Evolutionary conservation across 2,797 vertebrate species (phyloP).

Genomic region (Rhinichthys osculus): DNA sequence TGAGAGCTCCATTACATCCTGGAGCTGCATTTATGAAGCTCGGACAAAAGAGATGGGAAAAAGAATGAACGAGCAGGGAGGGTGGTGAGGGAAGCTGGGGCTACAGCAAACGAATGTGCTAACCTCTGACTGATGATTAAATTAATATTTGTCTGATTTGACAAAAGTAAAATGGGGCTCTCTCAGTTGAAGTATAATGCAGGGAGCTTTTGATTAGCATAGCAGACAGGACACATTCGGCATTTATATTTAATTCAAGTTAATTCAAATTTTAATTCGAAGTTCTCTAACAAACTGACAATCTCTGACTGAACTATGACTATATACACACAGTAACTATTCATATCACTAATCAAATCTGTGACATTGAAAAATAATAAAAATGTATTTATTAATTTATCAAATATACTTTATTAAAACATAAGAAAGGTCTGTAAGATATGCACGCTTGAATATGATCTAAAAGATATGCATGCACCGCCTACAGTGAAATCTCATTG

Average conservation of each 20-base stretch:
- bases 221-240: background rate
- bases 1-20: conserved; percentile 31
- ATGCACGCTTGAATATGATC: too few species aligned
- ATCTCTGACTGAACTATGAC: background rate
- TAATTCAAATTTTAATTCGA: background rate
- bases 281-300: background rate
- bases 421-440: too few species aligned
- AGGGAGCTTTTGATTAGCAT: conserved; percentile 31
- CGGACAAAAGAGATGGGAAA: conserved; percentile 19
- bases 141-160: conserved; percentile 39
- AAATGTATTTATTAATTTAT: too few species aligned
- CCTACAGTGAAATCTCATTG: too few species aligned
- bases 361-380: too few species aligned
- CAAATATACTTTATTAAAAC: too few species aligned
- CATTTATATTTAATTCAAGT: conserved; percentile 11
- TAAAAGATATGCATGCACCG: too few species aligned
- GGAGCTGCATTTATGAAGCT: background rate
- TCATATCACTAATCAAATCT: too few species aligned
- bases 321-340: too few species aligned
- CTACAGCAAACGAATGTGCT: conserved; percentile 4
- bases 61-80: conserved; percentile 16
- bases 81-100: background rate
- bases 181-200: background rate
- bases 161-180: conserved; percentile 22
- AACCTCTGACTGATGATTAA: conserved; percentile 28